A percentile compares a stretch with the other conserved stretches of the same genome.
These are phyloP conservation scores for Thecocarcelia acutangulata DNA, from an alignment of 2,888 invertebrate species.

Conservation along the genomic window DNA sequence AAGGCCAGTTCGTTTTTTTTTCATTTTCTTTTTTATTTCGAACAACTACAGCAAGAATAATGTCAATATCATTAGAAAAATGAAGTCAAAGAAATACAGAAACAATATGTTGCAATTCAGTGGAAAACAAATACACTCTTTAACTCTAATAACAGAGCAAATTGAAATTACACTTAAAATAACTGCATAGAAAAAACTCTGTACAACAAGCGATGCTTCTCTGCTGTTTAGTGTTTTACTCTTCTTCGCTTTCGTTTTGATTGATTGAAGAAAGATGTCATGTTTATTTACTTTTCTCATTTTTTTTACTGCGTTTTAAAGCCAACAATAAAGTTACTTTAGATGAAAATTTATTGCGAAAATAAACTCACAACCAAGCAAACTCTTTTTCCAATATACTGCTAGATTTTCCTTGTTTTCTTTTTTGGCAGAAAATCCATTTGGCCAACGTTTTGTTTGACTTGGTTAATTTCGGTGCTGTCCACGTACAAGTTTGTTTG, in stretches of 20 bases:
- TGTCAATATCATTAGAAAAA: slow-evolving; percentile 65
- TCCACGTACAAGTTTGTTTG: not conserved
- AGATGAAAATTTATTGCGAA: no score
- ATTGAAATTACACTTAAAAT: slow-evolving; percentile 53
- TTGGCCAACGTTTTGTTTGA: no score
- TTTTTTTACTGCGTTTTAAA: not conserved
- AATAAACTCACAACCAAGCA: no score
- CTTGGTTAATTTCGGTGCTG: not conserved
- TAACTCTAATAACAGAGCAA: not conserved
- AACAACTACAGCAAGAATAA: slow-evolving; percentile 30
- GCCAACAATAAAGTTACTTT: no score
- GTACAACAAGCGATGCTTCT: no score
- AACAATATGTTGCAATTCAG: slow-evolving; percentile 32
- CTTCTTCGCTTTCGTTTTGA: not conserved
- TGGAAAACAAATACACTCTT: not conserved
- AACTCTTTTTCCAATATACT: no score
- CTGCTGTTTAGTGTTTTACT: no score
- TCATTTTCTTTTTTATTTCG: not conserved
- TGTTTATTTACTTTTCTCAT: slow-evolving; percentile 2
- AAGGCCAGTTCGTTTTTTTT: slow-evolving; percentile 38
- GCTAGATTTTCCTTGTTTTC: no score
- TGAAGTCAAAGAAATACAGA: slow-evolving; percentile 21
- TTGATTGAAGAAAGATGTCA: slow-evolving; percentile 16
- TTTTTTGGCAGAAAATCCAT: no score
- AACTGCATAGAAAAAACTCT: slow-evolving; percentile 42